Base-by-base conservation (phyloP, 2,113 vertebrate species). In the Cricetomys ansorgei region DNA sequence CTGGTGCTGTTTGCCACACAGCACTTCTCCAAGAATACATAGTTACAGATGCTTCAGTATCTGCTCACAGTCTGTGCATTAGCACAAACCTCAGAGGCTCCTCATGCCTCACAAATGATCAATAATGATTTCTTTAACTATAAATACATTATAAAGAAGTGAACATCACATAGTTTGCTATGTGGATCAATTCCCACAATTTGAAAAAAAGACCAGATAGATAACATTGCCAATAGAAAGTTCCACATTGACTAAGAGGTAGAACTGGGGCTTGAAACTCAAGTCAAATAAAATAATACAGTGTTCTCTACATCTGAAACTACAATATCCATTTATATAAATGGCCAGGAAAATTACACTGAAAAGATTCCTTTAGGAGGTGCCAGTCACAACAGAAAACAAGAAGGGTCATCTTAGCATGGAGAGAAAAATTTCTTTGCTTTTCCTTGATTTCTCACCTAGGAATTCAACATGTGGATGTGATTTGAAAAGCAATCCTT, bases 401-500 rank as follows among this genome's bases (percentile, higher is more conserved):
- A 87, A 73, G 25, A 48, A 91, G n/a, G 55, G 45, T 50, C 27
- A 11, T 55, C 10, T 45, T 4, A 19, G 75, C 4, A 7, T 5
- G 59, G 72, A 29, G 43, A 34, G 25, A 48, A 40, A 83, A 21
- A 19, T 23, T 43, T n/a, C 15, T 1, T 86, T 17, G 55, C 45
- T 73, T 90, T 69, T 81, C 69, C 57, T 6, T 31, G 45, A 67
- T 73, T 80, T 21, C 64, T 91, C 59, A 89, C 15, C 81, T 29
- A 95, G 62, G 43, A 75, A 91, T 70, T 43, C 16, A 62, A 93
- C 88, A 50, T 0, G n/a, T 55, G 91, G 88, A 65, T 83, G 92
- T 85, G 94, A 95, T 94, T 96, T 95, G 89, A 89, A 96, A 95
- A 97, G 83, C 95, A 91, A 94, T 94, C 31, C 27, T 89, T 80